Evolutionary conservation across 1,140 invertebrate genomes (phyloP).

Genomic region (Leptinotarsa texana): DNA sequence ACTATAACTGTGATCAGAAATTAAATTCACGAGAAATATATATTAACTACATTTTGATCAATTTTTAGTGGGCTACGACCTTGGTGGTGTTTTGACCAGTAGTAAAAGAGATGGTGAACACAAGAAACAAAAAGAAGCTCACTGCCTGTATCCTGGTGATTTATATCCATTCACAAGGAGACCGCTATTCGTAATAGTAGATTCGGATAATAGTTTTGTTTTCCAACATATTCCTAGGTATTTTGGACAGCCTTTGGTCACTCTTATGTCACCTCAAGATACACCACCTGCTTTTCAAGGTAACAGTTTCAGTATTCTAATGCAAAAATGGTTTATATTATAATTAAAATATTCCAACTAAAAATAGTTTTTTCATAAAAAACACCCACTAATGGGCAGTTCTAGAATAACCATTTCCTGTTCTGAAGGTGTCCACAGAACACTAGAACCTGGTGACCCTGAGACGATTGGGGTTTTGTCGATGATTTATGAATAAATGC

Average conservation of each 20-base stretch:
- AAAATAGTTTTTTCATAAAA: no score
- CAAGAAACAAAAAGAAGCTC: constrained; percentile 71
- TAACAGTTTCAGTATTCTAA: constrained; percentile 52
- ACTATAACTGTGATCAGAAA: no score
- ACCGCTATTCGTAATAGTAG: constrained; percentile 91
- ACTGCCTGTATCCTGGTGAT: constrained; percentile 91
- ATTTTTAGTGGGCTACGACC: constrained; percentile 83
- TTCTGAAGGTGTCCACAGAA: no score
- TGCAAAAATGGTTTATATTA: no score
- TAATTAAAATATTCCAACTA: no score
- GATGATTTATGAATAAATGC: no score
- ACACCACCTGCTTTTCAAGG: constrained; percentile 82
- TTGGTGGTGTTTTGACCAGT: constrained; percentile 88
- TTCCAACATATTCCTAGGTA: constrained; percentile 91
- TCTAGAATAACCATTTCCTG: no score
- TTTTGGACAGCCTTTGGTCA: constrained; percentile 93
- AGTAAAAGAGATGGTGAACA: constrained; percentile 76
- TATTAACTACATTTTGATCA: not conserved
- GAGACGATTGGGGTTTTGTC: no score
- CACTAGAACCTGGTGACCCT: no score
- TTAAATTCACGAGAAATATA: no score
- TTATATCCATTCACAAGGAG: constrained; percentile 89
- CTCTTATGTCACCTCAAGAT: constrained; percentile 92
- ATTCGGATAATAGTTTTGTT: constrained; percentile 93
- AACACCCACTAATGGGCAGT: no score